Conservation (phyloP, 2,888 invertebrate genomes). For the Flabesymbios commensalis region DNA sequence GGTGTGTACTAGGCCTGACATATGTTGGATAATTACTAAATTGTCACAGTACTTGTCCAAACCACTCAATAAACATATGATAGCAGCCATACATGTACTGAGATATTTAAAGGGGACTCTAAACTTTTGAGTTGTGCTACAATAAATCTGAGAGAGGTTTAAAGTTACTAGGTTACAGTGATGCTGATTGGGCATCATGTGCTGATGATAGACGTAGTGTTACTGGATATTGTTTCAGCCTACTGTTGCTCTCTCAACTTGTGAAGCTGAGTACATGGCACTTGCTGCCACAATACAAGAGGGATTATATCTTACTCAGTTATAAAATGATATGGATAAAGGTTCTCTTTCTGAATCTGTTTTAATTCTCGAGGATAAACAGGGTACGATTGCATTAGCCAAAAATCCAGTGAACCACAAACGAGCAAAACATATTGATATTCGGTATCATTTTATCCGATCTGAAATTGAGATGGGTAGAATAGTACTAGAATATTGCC, state of each 20-base stretch:
- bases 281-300: slow-evolving; percentile 31
- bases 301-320: slow-evolving; percentile 17
- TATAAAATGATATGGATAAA: background rate
- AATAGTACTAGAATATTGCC: background rate
- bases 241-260: slow-evolving; percentile 32
- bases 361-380: slow-evolving; percentile 24
- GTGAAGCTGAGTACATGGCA: slow-evolving; percentile 40
- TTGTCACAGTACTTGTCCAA: slow-evolving; percentile 24
- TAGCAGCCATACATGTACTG: background rate
- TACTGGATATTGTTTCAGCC: slow-evolving; percentile 10
- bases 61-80: background rate
- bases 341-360: slow-evolving; percentile 5
- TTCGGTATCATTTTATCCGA: slow-evolving; percentile 26
- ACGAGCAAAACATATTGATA: slow-evolving; percentile 35
- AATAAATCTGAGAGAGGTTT: background rate
- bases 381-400: slow-evolving; percentile 26
- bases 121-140: background rate
- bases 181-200: slow-evolving; percentile 4
- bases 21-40: slow-evolving; percentile 16
- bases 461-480: background rate
- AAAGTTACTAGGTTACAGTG: slow-evolving; percentile 1
- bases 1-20: slow-evolving; percentile 22
- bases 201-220: background rate
- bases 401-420: slow-evolving; percentile 26
- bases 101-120: slow-evolving; percentile 4